Percentiles rank a stretch among this genome's conserved stretches.
Evolutionary conservation across 1,140 invertebrate genomes (phyloP).

Genomic region (Centruroides vittatus): DNA sequence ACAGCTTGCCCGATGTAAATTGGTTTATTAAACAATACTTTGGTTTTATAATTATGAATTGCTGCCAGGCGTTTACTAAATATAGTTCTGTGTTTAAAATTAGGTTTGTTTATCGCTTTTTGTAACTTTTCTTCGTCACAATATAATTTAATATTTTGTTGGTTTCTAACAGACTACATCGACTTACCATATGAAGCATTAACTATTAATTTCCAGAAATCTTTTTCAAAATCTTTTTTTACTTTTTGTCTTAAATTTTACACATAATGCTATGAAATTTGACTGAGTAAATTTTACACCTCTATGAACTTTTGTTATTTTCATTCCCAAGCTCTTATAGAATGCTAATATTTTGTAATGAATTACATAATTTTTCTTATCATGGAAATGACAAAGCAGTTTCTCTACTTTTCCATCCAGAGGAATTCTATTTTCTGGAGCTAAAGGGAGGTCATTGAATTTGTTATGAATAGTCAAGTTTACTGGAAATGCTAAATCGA

Average conservation of each 20-base stretch:
- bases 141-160: background rate
- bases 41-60: background rate
- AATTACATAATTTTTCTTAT: constrained; percentile 30
- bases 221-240: constrained; percentile 21
- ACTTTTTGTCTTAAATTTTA: constrained; percentile 23
- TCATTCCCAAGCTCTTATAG: constrained; percentile 29
- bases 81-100: constrained; percentile 22
- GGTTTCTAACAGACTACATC: background rate
- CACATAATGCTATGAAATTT: background rate
- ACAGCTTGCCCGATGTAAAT: constrained; percentile 1
- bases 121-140: background rate
- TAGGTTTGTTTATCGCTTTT: background rate
- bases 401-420: constrained; percentile 6
- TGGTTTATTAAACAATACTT: constrained; percentile 1
- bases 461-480: constrained; percentile 15
- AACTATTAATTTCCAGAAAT: constrained; percentile 1
- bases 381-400: constrained; percentile 5
- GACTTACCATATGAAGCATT: constrained; percentile 1
- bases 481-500: constrained; percentile 19
- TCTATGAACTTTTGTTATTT: constrained; percentile 20
- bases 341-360: constrained; percentile 37
- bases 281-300: constrained; percentile 16
- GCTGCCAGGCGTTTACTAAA: background rate
- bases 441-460: constrained; percentile 30
- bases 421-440: constrained; percentile 21